Percentiles rank a stretch among this genome's conserved stretches.
Evolutionary conservation across 2,888 invertebrate genomes (phyloP).

Genomic region (Pomacea canaliculata): DNA sequence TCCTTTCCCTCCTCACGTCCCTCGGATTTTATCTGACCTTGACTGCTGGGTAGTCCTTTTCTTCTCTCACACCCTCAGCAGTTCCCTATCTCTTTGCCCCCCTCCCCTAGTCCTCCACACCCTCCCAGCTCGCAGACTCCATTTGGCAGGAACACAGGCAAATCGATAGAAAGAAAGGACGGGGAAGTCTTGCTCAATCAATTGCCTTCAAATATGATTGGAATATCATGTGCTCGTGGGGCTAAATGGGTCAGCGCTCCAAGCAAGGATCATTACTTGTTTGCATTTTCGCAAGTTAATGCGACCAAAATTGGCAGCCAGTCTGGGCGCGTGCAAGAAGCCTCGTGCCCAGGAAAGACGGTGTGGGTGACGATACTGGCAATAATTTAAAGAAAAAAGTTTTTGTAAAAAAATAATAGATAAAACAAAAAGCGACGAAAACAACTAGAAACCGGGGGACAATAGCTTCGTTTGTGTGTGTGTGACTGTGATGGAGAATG

Average conservation of each 20-base stretch:
- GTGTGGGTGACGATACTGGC: not conserved
- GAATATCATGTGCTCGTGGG: conserved; percentile 33
- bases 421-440: not conserved
- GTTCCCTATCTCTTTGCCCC: not conserved
- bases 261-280: conserved; percentile 26
- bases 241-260: conserved; percentile 30
- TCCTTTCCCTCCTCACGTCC: too few species aligned
- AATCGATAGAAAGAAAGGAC: conserved; percentile 21
- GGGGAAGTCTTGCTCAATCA: conserved; percentile 28
- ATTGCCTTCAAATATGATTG: conserved; percentile 32
- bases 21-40: too few species aligned
- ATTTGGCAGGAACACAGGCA: conserved; percentile 7
- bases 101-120: not conserved
- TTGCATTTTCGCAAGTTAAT: conserved; percentile 24
- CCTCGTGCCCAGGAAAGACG: too few species aligned
- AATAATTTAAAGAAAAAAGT: not conserved
- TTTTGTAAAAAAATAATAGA: not conserved
- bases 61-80: not conserved
- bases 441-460: not conserved
- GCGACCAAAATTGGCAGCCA: conserved; percentile 8
- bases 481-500: too few species aligned
- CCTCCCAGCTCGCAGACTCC: not conserved
- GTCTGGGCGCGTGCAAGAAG: not conserved
- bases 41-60: too few species aligned
- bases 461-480: too few species aligned